Conservation (phyloP, 2,888 invertebrate species). For the Onchidella celtica region DNA sequence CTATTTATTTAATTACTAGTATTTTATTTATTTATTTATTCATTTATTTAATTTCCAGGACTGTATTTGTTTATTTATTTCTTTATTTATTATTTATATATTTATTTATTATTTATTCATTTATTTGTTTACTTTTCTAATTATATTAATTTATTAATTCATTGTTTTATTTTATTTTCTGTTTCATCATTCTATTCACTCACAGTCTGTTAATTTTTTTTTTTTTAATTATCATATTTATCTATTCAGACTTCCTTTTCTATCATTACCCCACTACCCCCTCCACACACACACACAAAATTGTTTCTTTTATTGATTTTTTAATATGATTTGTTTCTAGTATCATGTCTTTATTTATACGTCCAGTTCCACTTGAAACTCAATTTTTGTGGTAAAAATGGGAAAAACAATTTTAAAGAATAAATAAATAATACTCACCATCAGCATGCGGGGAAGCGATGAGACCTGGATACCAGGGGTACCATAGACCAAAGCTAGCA, state of each 20-base stretch:
- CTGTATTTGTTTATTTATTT: no score
- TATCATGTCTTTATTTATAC: background rate
- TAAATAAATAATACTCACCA: constrained; percentile 18
- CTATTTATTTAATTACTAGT: no score
- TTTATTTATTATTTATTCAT: background rate
- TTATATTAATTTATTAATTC: background rate
- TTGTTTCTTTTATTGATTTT: background rate
- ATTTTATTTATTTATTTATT: no score
- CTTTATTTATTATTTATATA: constrained; percentile 23
- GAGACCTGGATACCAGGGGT: constrained; percentile 50
- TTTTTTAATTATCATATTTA: background rate
- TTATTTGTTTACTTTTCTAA: no score
- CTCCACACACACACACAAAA: background rate
- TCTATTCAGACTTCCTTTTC: background rate
- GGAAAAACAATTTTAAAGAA: background rate
- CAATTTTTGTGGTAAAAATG: no score
- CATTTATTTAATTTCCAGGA: no score
- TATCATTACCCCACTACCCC: background rate
- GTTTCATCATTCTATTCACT: background rate
- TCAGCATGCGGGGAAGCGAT: constrained; percentile 42
- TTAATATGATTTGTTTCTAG: background rate
- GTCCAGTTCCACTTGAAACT: background rate
- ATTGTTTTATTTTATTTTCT: constrained; percentile 3
- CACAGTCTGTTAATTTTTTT: background rate
- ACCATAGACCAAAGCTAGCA: constrained; percentile 48